phyloP scores from a whole-genome alignment of 1,140 invertebrate species.

The Pseudomyrmex dendroicus region DNA sequence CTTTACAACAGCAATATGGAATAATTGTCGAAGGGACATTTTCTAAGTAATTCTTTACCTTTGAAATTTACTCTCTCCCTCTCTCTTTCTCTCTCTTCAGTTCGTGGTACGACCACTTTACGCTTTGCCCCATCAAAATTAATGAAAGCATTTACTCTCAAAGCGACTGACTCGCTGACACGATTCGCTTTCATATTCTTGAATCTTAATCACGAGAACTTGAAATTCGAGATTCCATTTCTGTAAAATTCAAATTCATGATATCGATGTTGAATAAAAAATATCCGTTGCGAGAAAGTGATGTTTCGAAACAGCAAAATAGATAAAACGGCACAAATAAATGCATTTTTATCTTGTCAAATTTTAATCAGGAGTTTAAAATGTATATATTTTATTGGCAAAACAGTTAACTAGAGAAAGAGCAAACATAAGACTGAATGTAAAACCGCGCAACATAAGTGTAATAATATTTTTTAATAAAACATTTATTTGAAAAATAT shows the following conservation, averaged over 20 bases:
- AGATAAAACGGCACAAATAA: background rate
- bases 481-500: no score
- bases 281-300: conserved; percentile 2
- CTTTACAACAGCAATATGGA: conserved; percentile 5
- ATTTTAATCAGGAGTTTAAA: background rate
- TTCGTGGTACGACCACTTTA: conserved; percentile 49
- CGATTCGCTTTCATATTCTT: conserved; percentile 59
- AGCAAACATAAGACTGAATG: background rate
- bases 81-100: no score
- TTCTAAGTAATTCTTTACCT: conserved; percentile 49
- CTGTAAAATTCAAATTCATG: conserved; percentile 49
- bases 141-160: conserved; percentile 61
- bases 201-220: conserved; percentile 57
- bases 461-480: no score
- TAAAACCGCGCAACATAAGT: no score
- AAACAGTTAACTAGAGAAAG: conserved; percentile 8
- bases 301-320: background rate
- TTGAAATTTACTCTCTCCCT: conserved; percentile 42
- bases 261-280: conserved; percentile 42
- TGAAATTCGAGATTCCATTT: conserved; percentile 47
- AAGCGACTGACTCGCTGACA: conserved; percentile 51
- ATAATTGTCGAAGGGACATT: conserved; percentile 50
- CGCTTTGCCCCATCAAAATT: conserved; percentile 56
- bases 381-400: background rate
- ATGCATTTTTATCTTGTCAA: background rate